A percentile compares a stretch with the other conserved stretches of the same genome.
Evolutionary conservation across 1,140 invertebrate species (phyloP).

Genomic region (Hirudo medicinalis): DNA sequence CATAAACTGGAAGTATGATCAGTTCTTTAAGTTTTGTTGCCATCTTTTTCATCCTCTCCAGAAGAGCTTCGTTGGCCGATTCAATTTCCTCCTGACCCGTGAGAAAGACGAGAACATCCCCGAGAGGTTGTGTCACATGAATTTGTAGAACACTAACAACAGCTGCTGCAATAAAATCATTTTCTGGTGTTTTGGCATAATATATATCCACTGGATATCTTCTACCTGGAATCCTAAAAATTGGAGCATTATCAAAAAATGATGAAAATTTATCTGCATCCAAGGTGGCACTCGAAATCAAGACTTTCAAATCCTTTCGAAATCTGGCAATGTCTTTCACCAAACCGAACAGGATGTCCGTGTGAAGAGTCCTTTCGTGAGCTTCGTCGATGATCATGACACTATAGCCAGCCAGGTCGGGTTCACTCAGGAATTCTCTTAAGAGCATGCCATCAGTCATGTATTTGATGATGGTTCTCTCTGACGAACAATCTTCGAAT

Average conservation of each 20-base stretch:
- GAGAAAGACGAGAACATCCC: constrained; percentile 91
- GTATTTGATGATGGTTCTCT: constrained; percentile 75
- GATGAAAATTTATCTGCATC: constrained; percentile 95
- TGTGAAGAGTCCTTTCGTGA: constrained; percentile 92
- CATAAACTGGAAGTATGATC: constrained; percentile 88
- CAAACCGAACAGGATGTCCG: constrained; percentile 93
- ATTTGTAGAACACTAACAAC: constrained; percentile 94
- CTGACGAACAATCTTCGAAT: constrained; percentile 66
- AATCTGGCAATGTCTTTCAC: constrained; percentile 95
- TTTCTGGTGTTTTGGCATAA: constrained; percentile 96
- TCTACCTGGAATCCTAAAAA: constrained; percentile 85
- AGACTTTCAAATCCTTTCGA: constrained; percentile 78
- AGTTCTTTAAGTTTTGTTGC: constrained; percentile 86
- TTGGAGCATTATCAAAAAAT: constrained; percentile 96
- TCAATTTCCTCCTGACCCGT: constrained; percentile 92
- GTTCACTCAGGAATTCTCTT: constrained; percentile 90
- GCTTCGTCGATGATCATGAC: constrained; percentile 99
- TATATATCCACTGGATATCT: constrained; percentile 82
- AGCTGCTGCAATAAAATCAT: constrained; percentile 93
- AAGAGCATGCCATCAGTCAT: constrained; percentile 99
- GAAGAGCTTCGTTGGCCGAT: constrained; percentile 79
- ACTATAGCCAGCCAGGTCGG: constrained; percentile 81
- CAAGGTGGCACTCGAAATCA: constrained; percentile 93
- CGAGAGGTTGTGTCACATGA: constrained; percentile 77
- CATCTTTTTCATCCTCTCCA: constrained; percentile 72